phyloP scores from a whole-genome alignment of 2,888 invertebrate genomes.

The Drosophila diplacantha region DNA sequence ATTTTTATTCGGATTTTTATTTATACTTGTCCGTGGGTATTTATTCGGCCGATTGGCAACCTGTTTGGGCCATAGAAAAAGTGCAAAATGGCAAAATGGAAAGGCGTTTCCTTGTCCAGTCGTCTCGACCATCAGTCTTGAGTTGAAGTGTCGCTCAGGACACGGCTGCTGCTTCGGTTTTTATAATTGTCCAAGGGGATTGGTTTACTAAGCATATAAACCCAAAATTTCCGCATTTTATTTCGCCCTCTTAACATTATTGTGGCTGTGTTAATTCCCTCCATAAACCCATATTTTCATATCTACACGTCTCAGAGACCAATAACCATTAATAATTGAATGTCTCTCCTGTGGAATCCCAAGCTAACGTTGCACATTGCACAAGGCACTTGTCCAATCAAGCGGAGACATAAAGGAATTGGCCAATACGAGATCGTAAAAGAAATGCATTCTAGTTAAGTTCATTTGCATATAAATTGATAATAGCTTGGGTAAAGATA shows the following conservation, averaged over 20 bases:
- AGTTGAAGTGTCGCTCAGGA: constrained; percentile 28
- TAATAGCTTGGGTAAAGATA: neutral
- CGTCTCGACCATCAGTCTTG: constrained; percentile 31
- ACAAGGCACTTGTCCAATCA: constrained; percentile 26
- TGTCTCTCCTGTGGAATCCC: constrained; percentile 1
- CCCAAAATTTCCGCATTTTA: neutral
- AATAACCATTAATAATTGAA: constrained; percentile 37
- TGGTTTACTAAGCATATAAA: constrained; percentile 1
- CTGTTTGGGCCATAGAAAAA: constrained; percentile 30
- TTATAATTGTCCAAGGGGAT: constrained; percentile 9
- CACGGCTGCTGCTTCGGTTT: constrained; percentile 13
- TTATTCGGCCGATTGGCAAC: constrained; percentile 27
- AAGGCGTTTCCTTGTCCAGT: constrained; percentile 24
- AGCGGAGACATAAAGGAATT: constrained; percentile 12
- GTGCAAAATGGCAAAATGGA: constrained; percentile 31
- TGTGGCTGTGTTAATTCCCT: constrained; percentile 6
- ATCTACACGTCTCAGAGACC: constrained; percentile 41
- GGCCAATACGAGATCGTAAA: constrained; percentile 1
- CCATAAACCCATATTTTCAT: constrained; percentile 51
- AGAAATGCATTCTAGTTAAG: constrained; percentile 23
- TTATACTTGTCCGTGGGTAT: constrained; percentile 10
- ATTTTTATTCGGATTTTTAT: constrained; percentile 20
- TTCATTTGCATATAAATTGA: constrained; percentile 23
- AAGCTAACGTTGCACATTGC: constrained; percentile 3
- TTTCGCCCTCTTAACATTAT: constrained; percentile 18